phyloP scores from a whole-genome alignment of 2,888 invertebrate species.

The Thecocarcelia acutangulata region DNA sequence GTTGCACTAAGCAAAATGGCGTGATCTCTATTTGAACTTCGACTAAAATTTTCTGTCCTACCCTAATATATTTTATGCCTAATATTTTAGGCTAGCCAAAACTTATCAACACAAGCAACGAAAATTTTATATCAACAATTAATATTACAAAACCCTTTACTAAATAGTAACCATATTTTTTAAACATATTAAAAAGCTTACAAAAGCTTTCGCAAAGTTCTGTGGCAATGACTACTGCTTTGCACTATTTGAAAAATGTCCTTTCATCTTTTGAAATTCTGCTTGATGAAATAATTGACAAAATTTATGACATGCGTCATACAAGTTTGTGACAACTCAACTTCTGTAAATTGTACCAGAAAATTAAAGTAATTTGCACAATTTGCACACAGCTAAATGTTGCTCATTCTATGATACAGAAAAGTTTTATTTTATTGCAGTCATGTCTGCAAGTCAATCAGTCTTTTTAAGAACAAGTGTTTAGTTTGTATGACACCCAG shows the following conservation, averaged over 20 bases:
- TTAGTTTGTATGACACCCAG: constrained; percentile 55
- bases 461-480: constrained; percentile 58
- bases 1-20: too few relatives aligned
- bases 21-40: too few relatives aligned
- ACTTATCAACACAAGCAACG: too few relatives aligned
- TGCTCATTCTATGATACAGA: not conserved
- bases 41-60: too few relatives aligned
- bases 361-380: constrained; percentile 19
- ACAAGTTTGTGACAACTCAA: constrained; percentile 54
- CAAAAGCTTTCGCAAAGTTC: too few relatives aligned
- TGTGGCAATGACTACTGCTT: too few relatives aligned
- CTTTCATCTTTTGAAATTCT: not conserved
- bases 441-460: constrained; percentile 50
- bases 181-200: too few relatives aligned
- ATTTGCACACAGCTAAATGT: not conserved
- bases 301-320: constrained; percentile 62
- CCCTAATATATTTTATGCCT: too few relatives aligned
- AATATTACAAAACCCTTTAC: too few relatives aligned
- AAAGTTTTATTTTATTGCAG: not conserved
- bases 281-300: constrained; percentile 20
- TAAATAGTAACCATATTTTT: too few relatives aligned
- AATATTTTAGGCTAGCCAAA: too few relatives aligned
- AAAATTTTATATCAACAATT: too few relatives aligned
- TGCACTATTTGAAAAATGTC: not conserved
- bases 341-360: constrained; percentile 42